phyloP scores from a whole-genome alignment of 2,888 invertebrate genomes.

The Orthonevra nobilis region DNA sequence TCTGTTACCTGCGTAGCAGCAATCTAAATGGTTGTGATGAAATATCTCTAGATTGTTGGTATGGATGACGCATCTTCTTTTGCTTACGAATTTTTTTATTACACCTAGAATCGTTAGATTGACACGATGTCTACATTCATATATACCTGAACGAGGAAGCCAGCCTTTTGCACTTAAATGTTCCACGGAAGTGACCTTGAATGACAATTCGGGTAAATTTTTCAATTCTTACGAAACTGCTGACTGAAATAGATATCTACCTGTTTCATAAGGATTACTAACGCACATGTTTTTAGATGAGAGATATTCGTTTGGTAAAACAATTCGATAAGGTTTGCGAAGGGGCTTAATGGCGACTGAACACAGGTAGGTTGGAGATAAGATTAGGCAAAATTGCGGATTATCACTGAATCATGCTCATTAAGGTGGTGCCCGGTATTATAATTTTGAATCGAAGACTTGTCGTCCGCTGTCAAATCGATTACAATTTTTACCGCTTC shows the following conservation, averaged over 20 bases:
- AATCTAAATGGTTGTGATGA: conserved; percentile 11
- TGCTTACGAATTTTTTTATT: too few relatives aligned
- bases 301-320: too few relatives aligned
- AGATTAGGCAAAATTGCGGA: conserved; percentile 16
- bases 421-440: not conserved
- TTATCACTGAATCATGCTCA: conserved; percentile 23
- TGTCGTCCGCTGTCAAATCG: conserved; percentile 4
- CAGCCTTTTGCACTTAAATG: too few relatives aligned
- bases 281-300: conserved; percentile 6
- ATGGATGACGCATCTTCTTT: conserved; percentile 7
- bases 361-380: conserved; percentile 19
- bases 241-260: not conserved
- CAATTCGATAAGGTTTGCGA: too few relatives aligned
- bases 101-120: too few relatives aligned
- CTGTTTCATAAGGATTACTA: too few relatives aligned
- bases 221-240: not conserved
- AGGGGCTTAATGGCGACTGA: conserved; percentile 15
- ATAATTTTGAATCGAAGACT: not conserved
- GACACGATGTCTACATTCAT: too few relatives aligned
- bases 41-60: conserved; percentile 2
- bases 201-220: not conserved
- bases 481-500: conserved; percentile 1
- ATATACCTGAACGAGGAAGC: too few relatives aligned
- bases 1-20: conserved; percentile 3
- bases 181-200: conserved; percentile 50